Percentiles rank a stretch among this genome's conserved stretches.
Conservation (phyloP, 2,888 invertebrate genomes). For the Fragum whitleyi region DNA sequence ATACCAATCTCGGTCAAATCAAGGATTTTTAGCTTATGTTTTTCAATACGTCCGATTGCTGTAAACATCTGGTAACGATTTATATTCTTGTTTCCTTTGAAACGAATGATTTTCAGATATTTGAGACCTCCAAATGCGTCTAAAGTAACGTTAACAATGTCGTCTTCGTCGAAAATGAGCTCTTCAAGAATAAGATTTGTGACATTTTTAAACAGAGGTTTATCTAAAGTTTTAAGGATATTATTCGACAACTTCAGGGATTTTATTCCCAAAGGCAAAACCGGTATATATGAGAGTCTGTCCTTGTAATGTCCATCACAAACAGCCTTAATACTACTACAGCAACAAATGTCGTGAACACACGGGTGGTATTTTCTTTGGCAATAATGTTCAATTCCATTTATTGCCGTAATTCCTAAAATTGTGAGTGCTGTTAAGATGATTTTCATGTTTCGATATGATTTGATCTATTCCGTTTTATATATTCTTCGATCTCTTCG, state of each 20-base stretch:
- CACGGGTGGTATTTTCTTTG: not conserved
- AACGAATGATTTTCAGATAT: not conserved
- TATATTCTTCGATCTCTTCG: too few species aligned
- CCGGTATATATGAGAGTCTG: constrained; percentile 2
- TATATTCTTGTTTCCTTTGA: not conserved
- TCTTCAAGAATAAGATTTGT: not conserved
- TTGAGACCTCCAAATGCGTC: not conserved
- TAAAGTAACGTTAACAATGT: not conserved
- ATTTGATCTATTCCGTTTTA: too few species aligned
- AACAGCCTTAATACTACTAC: not conserved
- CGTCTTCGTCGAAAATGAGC: not conserved
- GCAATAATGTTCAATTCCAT: not conserved
- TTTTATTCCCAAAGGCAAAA: not conserved
- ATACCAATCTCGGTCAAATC: not conserved
- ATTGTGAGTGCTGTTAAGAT: too few species aligned
- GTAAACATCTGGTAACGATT: not conserved
- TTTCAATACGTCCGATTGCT: not conserved
- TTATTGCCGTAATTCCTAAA: too few species aligned
- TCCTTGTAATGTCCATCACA: not conserved
- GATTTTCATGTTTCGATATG: too few species aligned
- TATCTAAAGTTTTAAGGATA: not conserved
- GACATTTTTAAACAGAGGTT: not conserved
- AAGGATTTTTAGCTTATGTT: not conserved
- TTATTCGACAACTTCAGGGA: not conserved
- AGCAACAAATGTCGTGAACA: not conserved